Evolutionary conservation across 2,113 vertebrate species (phyloP).

Genomic region (Xiphophorus maculatus): DNA sequence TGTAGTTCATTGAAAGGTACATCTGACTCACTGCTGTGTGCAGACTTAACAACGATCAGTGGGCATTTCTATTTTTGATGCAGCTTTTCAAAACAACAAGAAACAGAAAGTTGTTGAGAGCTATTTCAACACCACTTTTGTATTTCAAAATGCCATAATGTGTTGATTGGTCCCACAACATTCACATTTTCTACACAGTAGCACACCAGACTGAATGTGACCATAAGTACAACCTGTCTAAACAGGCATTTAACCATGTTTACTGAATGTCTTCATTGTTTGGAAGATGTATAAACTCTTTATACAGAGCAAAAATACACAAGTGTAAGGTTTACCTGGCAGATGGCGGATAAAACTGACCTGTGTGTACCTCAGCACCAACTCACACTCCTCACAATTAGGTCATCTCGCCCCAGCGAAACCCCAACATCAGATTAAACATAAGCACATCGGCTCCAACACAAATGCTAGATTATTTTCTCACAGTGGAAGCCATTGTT

Average conservation of each 20-base stretch:
- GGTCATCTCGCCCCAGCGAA: neutral
- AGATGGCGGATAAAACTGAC: slow-evolving; percentile 14
- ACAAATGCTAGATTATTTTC: slow-evolving; percentile 34
- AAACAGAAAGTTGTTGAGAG: slow-evolving; percentile 66
- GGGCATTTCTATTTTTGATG: slow-evolving; percentile 81
- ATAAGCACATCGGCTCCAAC: slow-evolving; percentile 8
- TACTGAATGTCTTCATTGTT: slow-evolving; percentile 14
- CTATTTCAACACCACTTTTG: slow-evolving; percentile 76
- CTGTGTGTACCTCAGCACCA: neutral
- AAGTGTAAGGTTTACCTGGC: neutral
- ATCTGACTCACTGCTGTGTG: slow-evolving; percentile 41
- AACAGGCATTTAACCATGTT: slow-evolving; percentile 20
- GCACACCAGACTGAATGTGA: slow-evolving; percentile 31
- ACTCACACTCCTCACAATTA: neutral
- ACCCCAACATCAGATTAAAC: slow-evolving; percentile 11
- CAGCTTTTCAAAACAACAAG: slow-evolving; percentile 78
- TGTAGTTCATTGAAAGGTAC: slow-evolving; percentile 53
- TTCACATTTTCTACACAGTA: slow-evolving; percentile 39
- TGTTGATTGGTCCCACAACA: slow-evolving; percentile 50
- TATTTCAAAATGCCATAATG: slow-evolving; percentile 66
- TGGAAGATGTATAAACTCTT: slow-evolving; percentile 9
- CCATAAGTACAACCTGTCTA: slow-evolving; percentile 30
- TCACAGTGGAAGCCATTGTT: slow-evolving; percentile 42
- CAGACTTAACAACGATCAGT: slow-evolving; percentile 74
- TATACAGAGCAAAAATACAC: neutral